Evolutionary conservation across 53 echinoderm and acorn worm species (phyloP), one percentile per base, ranked within the genome.

Genomic region (Paelopatides confundens): DNA sequence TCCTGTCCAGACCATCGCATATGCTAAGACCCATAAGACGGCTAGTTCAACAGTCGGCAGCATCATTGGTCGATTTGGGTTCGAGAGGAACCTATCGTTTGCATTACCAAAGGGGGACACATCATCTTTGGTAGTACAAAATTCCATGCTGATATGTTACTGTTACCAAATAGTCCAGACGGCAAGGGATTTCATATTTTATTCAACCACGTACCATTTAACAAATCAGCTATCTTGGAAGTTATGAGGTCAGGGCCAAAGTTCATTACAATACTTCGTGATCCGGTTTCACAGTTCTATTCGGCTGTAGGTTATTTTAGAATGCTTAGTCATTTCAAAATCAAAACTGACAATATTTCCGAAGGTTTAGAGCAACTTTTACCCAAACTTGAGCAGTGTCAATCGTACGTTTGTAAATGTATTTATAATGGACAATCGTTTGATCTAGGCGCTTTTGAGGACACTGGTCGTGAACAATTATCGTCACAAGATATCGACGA

Each of bases 41-140:
- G 78, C 14, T 12, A 46, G 78, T 31, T 78, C 78, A 9, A 78
- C 78, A 1, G 51, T 78, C 6, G 52, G 78, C 7, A 78, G 51
- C 17, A 78, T 78, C 31, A 32, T 78, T 9, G 78, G 43, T 23
- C 78, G 78, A 29, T 78, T 46, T 78, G 78, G 78, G 18, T 78
- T 51, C 78, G 78, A 78, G 32, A 78, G 78, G 52, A 78, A 78
- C 51, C 51, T 78, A 78, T 78, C 78, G 31, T 78, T 78, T 52
- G 78, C 78, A 5, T 32, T 78, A 12, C 78, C 78, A 49, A 27
- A 23, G 10, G 28, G 1, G 51, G 51, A 14, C 21, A 31, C 12
- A 28, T 78, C 12, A 28, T 78, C 27, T 23, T 78, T 15, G 78
- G 78, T 21, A 31, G 24, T 28, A 52, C 14, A 3, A 49, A 7